Evolutionary conservation across 2,797 vertebrate genomes (phyloP), one percentile per base, ranked within the genome.

Genomic region (Channa striata): DNA sequence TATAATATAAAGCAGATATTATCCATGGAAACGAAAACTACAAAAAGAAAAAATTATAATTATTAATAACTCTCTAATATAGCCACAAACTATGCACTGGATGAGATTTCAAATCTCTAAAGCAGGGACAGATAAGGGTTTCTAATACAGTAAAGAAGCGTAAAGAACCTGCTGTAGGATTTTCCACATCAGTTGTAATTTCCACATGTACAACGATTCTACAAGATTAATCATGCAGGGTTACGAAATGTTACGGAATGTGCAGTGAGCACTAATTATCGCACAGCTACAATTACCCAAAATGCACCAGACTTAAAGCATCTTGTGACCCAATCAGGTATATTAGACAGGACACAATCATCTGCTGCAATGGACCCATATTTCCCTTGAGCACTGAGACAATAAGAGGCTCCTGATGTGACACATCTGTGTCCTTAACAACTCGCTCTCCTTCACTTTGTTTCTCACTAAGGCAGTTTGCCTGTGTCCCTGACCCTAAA

Each of bases 401-500:
- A 13, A 40, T 83, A 68, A 72, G 50, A 60, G 53, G 36, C 17
- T 78, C 74, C 69, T 83, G 87, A 88, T 49, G 81, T 16, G 71
- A 84, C 86, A 77, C 87, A 83, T 87, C 74, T 84, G 84, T 54
- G 84, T 85, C 85, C 70, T 85, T 67, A 47, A 54, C 21, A 63
- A 74, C 77, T 84, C 58, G 34, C 73, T 81, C 65, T 34, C 54
- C 66, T 79, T 84, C 79, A 34, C 70, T 72, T 51, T 74, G 68
- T 69, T 78, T 73, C 85, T 72, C 47, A 6, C 71, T 59, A 11
- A 68, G 77, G 73, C 75, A 11, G 59, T 52, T 74, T 83, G 75
- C 40, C 78, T 60, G 48, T 82, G 89, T 92, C 90, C 86, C 80
- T 91, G 88, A 89, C 86, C 88, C 88, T 82, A 86, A 90, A 81